Conservation (phyloP, 2,888 invertebrate species). For the Automeris io region DNA sequence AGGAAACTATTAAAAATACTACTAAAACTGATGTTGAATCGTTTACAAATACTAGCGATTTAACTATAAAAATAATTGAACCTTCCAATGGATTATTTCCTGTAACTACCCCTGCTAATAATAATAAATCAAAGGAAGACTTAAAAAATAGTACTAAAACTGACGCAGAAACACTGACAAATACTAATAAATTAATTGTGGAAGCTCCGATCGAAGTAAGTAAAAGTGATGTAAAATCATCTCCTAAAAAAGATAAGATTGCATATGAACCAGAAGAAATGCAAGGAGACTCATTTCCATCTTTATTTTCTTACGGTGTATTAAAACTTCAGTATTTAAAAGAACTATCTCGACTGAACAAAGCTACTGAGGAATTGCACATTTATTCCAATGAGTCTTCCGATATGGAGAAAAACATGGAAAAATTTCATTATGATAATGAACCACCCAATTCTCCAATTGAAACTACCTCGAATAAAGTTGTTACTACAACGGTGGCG, state of each 20-base stretch:
- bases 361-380: conserved; percentile 56
- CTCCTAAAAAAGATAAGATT: conserved; percentile 21
- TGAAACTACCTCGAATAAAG: conserved; percentile 18
- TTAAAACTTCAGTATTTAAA: conserved; percentile 62
- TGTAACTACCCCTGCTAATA: conserved; percentile 9
- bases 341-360: conserved; percentile 48
- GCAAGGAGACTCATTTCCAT: conserved; percentile 62
- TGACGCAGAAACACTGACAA: conserved; percentile 17
- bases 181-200: conserved; percentile 17
- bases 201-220: conserved; percentile 32
- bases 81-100: conserved; percentile 7
- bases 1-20: conserved; percentile 11
- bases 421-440: conserved; percentile 52
- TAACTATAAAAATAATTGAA: conserved; percentile 20
- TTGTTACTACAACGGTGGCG: conserved; percentile 20
- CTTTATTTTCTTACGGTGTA: conserved; percentile 57
- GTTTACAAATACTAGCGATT: conserved; percentile 20
- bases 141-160: conserved; percentile 12
- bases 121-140: conserved; percentile 5
- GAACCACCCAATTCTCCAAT: conserved; percentile 21
- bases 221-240: conserved; percentile 16
- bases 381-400: conserved; percentile 51
- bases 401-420: conserved; percentile 35
- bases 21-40: conserved; percentile 12
- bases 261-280: conserved; percentile 61